Evolutionary conservation across 1,140 invertebrate genomes (phyloP).

Genomic region (Zaprionus camerounensis): DNA sequence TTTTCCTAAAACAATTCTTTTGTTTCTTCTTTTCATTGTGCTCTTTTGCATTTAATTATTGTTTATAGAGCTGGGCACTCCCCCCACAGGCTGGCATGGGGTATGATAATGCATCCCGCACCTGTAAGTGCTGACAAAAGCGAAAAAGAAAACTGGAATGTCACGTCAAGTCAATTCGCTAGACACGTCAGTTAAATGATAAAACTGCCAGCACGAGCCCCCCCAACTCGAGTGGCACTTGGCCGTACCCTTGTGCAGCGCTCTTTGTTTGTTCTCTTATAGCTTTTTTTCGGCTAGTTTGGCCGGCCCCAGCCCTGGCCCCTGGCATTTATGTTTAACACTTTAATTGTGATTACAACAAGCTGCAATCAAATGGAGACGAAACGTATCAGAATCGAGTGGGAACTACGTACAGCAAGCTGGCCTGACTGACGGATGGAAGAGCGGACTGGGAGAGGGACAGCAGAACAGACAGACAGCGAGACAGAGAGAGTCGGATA

Average conservation of each 20-base stretch:
- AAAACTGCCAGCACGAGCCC: slow-evolving; percentile 46
- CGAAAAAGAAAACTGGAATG: slow-evolving; percentile 45
- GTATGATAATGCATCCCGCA: neutral
- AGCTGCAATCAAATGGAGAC: slow-evolving; percentile 71
- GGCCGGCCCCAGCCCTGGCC: slow-evolving; percentile 60
- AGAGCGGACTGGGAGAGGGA: neutral
- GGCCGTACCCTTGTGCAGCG: slow-evolving; percentile 59
- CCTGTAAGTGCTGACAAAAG: slow-evolving; percentile 2
- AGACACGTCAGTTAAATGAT: slow-evolving; percentile 73
- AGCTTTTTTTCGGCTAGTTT: slow-evolving; percentile 64
- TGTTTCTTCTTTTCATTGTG: neutral
- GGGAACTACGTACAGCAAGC: neutral
- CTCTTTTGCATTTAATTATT: neutral
- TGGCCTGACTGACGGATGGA: slow-evolving; percentile 36
- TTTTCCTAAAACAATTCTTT: neutral
- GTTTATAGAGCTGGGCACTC: neutral
- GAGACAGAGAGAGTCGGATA: slow-evolving; percentile 11
- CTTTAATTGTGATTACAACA: slow-evolving; percentile 83
- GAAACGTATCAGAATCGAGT: slow-evolving; percentile 37
- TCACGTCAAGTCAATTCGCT: slow-evolving; percentile 56
- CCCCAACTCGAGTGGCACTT: slow-evolving; percentile 52
- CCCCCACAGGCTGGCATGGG: neutral
- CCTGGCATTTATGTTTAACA: slow-evolving; percentile 80
- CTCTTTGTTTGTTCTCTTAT: slow-evolving; percentile 8
- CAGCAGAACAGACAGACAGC: neutral